These are phyloP conservation scores for Manduca sexta DNA, from an alignment of 1,140 invertebrate species.

Conservation along the genomic window DNA sequence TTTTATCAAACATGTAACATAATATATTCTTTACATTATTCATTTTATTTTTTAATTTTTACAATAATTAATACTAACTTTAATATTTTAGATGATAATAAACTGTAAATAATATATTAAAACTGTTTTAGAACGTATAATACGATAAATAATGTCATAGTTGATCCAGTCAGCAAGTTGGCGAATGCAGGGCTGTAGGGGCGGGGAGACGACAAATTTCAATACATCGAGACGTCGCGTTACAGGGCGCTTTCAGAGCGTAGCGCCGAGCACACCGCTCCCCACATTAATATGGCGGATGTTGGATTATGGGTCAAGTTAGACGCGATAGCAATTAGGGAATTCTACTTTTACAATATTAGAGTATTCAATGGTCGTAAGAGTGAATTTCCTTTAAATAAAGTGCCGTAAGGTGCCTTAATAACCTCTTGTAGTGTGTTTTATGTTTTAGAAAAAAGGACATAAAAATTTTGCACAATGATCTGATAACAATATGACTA, in stretches of 20 bases:
- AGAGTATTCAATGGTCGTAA: neutral
- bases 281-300: slow-evolving; percentile 34
- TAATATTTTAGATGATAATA: no score
- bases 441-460: no score
- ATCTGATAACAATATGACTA: no score
- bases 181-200: slow-evolving; percentile 16
- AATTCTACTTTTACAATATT: neutral
- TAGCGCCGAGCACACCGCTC: slow-evolving; percentile 7
- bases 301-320: slow-evolving; percentile 13
- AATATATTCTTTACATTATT: neutral
- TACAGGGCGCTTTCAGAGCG: neutral
- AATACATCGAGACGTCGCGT: slow-evolving; percentile 23
- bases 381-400: neutral
- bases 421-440: no score
- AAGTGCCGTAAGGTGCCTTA: no score
- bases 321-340: neutral
- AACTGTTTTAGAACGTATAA: no score
- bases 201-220: slow-evolving; percentile 45
- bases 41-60: no score
- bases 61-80: no score
- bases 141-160: no score
- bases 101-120: no score
- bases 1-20: no score
- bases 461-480: no score
- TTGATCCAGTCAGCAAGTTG: slow-evolving; percentile 21